These are phyloP conservation scores for Malurus elegans DNA, from an alignment of 2,113 vertebrate genomes.

Conservation along the genomic window DNA sequence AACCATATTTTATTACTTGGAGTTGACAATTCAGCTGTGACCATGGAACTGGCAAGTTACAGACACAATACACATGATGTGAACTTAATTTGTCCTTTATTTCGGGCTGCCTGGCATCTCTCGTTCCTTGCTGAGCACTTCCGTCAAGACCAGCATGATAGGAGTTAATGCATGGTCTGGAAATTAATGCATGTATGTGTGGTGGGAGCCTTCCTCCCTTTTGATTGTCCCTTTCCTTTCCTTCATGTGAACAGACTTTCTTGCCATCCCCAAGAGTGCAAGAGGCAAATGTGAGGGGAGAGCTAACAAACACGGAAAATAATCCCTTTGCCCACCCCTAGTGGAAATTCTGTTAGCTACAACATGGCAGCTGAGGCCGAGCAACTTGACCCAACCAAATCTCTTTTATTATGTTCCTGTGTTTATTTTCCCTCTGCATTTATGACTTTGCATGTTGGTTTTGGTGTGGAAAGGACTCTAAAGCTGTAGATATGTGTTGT, in stretches of 20 bases:
- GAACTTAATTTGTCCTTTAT: background rate
- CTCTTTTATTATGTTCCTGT: slow-evolving; percentile 63
- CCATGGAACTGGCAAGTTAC: background rate
- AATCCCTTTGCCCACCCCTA: slow-evolving; percentile 44
- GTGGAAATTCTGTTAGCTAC: slow-evolving; percentile 48
- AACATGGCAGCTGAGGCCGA: slow-evolving; percentile 35
- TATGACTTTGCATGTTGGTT: slow-evolving; percentile 65
- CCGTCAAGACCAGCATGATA: background rate
- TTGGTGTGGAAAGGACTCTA: slow-evolving; percentile 62
- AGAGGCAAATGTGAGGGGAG: slow-evolving; percentile 19
- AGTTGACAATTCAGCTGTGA: slow-evolving; percentile 20
- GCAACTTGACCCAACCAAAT: slow-evolving; percentile 16
- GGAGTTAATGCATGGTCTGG: slow-evolving; percentile 7
- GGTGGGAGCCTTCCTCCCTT: background rate
- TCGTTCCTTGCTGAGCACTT: background rate
- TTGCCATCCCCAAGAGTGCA: background rate
- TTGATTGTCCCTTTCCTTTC: slow-evolving; percentile 31
- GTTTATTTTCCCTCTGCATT: slow-evolving; percentile 68
- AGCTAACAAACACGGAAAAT: slow-evolving; percentile 19
- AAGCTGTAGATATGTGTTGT: slow-evolving; percentile 63
- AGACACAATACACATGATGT: background rate
- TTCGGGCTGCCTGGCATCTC: background rate
- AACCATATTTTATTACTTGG: slow-evolving; percentile 13
- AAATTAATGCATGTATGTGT: background rate
- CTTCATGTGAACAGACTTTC: background rate